Base-by-base conservation (phyloP, 2,797 vertebrate species). In the Muscicapa comitata region DNA sequence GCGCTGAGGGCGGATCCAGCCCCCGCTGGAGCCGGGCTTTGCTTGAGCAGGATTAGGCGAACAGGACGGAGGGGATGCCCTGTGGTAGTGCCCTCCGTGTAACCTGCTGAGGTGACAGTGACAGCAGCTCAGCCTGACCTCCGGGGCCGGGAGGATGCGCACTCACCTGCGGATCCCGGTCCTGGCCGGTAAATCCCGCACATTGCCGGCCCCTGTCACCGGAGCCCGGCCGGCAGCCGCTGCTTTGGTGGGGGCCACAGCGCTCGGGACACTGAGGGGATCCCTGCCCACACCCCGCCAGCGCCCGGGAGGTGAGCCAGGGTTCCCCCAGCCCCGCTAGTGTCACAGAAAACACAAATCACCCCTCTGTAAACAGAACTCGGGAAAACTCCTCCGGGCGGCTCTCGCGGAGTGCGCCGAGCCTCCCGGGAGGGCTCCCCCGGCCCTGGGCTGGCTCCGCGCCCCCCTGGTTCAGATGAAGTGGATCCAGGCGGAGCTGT, bases 401-500 rank as follows among this genome's bases (percentile, higher is more conserved):
- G 54, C 35, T 15, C 2, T 29, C 19, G 40, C 57, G 74, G 61
- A 55, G n/a, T 17, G 37, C 3, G 4, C 25, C 10, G 85, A 19
- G n/a, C 3, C 35, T 42, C 9, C 38, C 19, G 45, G n/a, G 13
- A 17, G 33, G 21, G 1, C 4, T 16, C 26, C 24, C 26, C 68
- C 35, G 28, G 1, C 28, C 24, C 9, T 5, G 61, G 28, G 43
- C 50, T 37, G 61, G 51, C 79, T 53, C 62, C 63, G 51, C 75
- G 29, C n/a, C 12, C 48, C 61, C 18, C 13, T 13, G 17, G 17
- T 14, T 98, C 98, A 99, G 93, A 99, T 99, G 88, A 99, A 99
- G 97, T 99, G 99, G 91, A 99, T 98, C 99, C 99, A 99, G 55
- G 98, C 98, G 38, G 98, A 98, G 90, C 88, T 91, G 76, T 98